phyloP scores from a whole-genome alignment of 2,113 vertebrate genomes.

The Cynocephalus volans region DNA sequence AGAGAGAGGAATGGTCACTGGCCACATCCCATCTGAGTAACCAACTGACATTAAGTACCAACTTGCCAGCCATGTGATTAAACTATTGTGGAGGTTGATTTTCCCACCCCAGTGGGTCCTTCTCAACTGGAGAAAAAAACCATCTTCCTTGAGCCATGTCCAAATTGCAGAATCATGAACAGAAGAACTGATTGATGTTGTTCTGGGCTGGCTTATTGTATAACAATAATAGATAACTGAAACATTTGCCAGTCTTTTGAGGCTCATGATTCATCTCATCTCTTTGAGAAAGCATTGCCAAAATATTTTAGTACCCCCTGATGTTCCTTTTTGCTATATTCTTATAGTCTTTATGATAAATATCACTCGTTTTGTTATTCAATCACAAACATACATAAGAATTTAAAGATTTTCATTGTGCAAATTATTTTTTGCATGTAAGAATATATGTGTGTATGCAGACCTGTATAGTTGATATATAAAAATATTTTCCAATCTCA shows the following conservation, averaged over 20 bases:
- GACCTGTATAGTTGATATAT: too few relatives aligned
- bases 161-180: background rate
- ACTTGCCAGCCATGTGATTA: background rate
- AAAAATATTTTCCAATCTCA: too few relatives aligned
- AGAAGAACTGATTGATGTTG: background rate
- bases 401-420: slow-evolving; percentile 16
- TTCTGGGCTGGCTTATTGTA: background rate
- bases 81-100: background rate
- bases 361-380: background rate
- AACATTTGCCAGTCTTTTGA: background rate
- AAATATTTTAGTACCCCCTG: background rate
- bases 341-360: background rate
- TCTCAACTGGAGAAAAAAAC: background rate
- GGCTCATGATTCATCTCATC: background rate
- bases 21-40: background rate
- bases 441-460: background rate
- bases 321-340: background rate
- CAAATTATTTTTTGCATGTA: background rate
- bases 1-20: too few relatives aligned
- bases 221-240: background rate
- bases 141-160: background rate
- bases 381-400: background rate
- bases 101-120: background rate
- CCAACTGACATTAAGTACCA: background rate
- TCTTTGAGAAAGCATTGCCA: background rate